A percentile compares a stretch with the other conserved stretches of the same genome.
Evolutionary conservation across 1,140 invertebrate species (phyloP).

Genomic region (Bombus fervidus): DNA sequence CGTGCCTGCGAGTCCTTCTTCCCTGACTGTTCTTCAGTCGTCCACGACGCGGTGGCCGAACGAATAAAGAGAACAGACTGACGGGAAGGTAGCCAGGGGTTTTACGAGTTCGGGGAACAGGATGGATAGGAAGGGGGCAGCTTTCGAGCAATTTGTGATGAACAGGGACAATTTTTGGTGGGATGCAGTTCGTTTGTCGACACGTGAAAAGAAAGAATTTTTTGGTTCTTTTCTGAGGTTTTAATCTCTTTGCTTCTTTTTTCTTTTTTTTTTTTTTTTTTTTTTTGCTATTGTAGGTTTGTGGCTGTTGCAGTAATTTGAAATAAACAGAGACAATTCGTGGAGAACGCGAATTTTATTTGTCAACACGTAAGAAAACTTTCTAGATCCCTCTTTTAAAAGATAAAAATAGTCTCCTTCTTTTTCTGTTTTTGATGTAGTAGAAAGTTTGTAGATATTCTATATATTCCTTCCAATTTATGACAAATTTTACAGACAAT

Average conservation of each 20-base stretch:
- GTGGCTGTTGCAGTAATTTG: neutral
- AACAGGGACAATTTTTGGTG: constrained; percentile 1
- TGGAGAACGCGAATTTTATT: neutral
- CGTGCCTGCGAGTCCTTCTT: constrained; percentile 62
- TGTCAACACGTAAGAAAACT: neutral
- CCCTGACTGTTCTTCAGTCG: neutral
- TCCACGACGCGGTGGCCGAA: constrained; percentile 20
- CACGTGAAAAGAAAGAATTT: neutral
- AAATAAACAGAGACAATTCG: neutral
- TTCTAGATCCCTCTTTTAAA: too few relatives aligned
- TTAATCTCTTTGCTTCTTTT: neutral
- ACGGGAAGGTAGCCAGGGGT: constrained; percentile 1
- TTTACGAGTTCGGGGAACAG: constrained; percentile 66
- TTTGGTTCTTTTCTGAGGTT: neutral
- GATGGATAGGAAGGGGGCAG: neutral
- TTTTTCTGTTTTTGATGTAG: neutral
- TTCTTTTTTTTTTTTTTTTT: neutral
- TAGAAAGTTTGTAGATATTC: neutral
- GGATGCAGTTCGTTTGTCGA: neutral
- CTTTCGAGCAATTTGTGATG: constrained; percentile 22
- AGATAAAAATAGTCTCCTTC: too few relatives aligned
- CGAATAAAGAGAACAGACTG: neutral
- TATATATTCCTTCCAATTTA: fast-evolving
- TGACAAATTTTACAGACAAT: neutral
- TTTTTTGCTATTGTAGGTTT: neutral